A percentile compares a stretch with the other conserved stretches of the same genome.
Evolutionary conservation across 2,113 vertebrate species (phyloP).

Genomic region (Delphinus delphis): DNA sequence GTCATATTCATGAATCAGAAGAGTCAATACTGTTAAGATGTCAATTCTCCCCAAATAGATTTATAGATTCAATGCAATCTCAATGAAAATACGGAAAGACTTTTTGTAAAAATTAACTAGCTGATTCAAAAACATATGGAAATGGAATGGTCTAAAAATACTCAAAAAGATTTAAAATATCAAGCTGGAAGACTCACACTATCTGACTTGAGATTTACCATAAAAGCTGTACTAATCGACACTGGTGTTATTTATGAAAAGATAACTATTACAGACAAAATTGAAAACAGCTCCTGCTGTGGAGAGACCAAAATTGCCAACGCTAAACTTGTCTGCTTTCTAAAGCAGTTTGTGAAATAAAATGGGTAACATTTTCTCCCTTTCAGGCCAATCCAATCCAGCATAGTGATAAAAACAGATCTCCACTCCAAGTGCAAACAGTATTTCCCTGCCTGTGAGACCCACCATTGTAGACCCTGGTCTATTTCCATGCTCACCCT

Average conservation of each 20-base stretch:
- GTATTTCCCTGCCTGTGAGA: too few species aligned
- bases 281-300: not conserved
- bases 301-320: not conserved
- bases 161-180: not conserved
- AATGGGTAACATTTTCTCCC: not conserved
- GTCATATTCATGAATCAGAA: not conserved
- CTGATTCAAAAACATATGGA: not conserved
- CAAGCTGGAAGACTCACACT: not conserved
- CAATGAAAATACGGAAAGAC: not conserved
- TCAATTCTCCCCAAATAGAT: not conserved
- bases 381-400: not conserved
- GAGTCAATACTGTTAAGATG: not conserved
- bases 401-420: not conserved
- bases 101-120: conserved; percentile 24
- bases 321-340: not conserved
- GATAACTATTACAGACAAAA: not conserved
- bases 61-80: not conserved
- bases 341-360: not conserved
- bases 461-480: fast-evolving
- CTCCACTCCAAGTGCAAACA: not conserved
- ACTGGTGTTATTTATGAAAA: not conserved
- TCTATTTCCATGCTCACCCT: fast-evolving
- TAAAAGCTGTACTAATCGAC: not conserved
- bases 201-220: not conserved
- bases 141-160: not conserved